phyloP scores from a whole-genome alignment of 1,140 invertebrate genomes.

The Pseudomyrmex dendroicus region DNA sequence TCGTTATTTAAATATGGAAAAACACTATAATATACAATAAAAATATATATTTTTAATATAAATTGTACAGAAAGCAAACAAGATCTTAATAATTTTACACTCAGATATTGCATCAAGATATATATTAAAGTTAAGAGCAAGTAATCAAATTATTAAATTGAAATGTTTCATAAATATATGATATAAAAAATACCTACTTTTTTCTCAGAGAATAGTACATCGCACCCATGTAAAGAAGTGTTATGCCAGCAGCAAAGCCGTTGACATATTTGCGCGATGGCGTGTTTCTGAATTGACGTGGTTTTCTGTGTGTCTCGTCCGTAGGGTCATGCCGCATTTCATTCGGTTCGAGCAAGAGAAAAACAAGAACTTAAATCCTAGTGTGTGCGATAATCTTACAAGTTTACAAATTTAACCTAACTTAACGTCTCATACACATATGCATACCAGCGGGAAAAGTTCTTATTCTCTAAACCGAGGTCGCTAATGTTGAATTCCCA shows the following conservation, averaged over 20 bases:
- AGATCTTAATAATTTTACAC: background rate
- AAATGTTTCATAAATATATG: background rate
- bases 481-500: too few relatives aligned
- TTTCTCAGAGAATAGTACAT: slow-evolving; percentile 13
- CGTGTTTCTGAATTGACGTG: slow-evolving; percentile 18
- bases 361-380: background rate
- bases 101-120: background rate
- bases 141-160: background rate
- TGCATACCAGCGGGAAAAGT: too few relatives aligned
- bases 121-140: background rate
- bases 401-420: too few relatives aligned
- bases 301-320: slow-evolving; percentile 27
- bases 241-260: background rate
- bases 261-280: slow-evolving; percentile 1
- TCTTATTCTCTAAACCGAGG: too few relatives aligned
- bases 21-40: background rate
- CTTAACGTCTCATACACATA: too few relatives aligned
- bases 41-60: slow-evolving; percentile 6
- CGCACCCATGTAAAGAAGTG: background rate
- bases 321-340: slow-evolving; percentile 30
- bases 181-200: slow-evolving; percentile 17
- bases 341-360: background rate
- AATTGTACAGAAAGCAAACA: background rate
- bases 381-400: too few relatives aligned
- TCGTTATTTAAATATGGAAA: background rate